Percentiles rank a stretch among this genome's conserved stretches.
phyloP scores from a whole-genome alignment of 2,888 invertebrate species.

The Oligia latruncula region DNA sequence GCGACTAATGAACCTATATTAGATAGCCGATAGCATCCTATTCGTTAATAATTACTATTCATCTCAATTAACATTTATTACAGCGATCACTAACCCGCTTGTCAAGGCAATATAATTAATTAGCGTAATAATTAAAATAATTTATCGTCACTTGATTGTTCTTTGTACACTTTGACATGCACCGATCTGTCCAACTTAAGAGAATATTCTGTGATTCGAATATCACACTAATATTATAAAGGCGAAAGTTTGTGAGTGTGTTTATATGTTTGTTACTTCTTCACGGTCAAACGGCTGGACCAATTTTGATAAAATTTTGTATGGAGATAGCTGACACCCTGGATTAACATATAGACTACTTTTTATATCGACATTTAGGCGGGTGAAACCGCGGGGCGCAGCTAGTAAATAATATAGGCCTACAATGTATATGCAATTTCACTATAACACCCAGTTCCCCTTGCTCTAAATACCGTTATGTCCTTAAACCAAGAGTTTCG shows the following conservation, averaged over 20 bases:
- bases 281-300: too few relatives aligned
- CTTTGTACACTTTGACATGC: constrained; percentile 20
- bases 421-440: too few relatives aligned
- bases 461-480: not conserved
- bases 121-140: constrained; percentile 16
- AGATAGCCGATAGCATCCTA: constrained; percentile 28
- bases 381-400: too few relatives aligned
- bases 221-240: too few relatives aligned
- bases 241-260: too few relatives aligned
- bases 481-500: too few relatives aligned
- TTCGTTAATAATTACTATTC: constrained; percentile 44
- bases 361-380: too few relatives aligned
- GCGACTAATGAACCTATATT: not conserved
- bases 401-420: not conserved
- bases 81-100: constrained; percentile 53
- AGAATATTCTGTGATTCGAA: not conserved
- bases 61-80: constrained; percentile 49
- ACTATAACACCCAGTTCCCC: too few relatives aligned
- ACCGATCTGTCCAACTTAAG: not conserved
- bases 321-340: too few relatives aligned
- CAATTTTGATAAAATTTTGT: too few relatives aligned
- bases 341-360: too few relatives aligned
- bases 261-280: too few relatives aligned
- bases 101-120: constrained; percentile 50
- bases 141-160: constrained; percentile 4